Evolutionary conservation across 2,113 vertebrate species (phyloP).

Genomic region (Corythornis vintsioides): DNA sequence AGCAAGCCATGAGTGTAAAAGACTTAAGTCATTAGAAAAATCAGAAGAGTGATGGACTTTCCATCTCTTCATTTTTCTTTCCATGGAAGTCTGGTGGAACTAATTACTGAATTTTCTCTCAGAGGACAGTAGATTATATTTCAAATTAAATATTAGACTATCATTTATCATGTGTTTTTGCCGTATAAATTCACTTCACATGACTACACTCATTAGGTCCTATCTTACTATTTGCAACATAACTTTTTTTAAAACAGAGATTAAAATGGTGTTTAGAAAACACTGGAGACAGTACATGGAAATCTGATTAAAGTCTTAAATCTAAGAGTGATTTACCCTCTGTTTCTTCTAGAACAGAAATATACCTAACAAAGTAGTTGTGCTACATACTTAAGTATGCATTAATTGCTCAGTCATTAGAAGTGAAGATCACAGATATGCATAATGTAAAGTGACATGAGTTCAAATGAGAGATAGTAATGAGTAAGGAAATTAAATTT

Average conservation of each 20-base stretch:
- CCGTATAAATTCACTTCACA: background rate
- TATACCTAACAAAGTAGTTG: background rate
- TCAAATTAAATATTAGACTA: background rate
- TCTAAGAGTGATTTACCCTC: background rate
- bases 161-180: background rate
- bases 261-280: background rate
- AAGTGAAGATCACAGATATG: background rate
- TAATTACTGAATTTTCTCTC: background rate
- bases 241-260: background rate
- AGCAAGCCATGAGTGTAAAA: background rate
- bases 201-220: rapidly evolving
- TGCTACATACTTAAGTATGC: background rate
- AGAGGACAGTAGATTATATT: background rate
- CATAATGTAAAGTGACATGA: background rate
- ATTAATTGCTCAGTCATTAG: background rate
- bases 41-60: background rate
- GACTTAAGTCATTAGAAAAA: background rate
- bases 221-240: rapidly evolving
- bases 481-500: background rate
- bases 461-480: background rate
- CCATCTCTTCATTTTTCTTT: background rate
- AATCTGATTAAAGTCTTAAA: background rate
- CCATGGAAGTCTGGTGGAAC: background rate
- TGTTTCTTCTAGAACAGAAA: background rate
- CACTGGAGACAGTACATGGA: background rate